Base-by-base conservation (phyloP, 2,113 vertebrate genomes). In the Candoia aspera region DNA sequence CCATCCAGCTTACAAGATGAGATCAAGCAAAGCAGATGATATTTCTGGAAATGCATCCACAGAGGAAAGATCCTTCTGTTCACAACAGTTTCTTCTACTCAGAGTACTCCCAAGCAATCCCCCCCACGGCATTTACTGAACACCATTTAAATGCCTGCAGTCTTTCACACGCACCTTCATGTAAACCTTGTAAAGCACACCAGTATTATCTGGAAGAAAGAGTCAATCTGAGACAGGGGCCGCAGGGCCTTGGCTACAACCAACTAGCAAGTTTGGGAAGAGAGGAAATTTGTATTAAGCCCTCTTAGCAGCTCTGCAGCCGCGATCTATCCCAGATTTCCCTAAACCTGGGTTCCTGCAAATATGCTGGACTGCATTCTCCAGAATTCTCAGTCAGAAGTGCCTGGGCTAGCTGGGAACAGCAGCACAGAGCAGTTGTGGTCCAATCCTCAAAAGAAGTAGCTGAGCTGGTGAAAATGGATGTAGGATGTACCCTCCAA, bases 161-260 rank as follows among this genome's bases (percentile, higher is more conserved):
- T 15, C 1, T 8, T 55, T 57, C 85, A 37, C 9, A 9, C 17
- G 19, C 29, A 54, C 8, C 13, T 85, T 26, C 42, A 37, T 1
- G 13, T 46, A 60, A 37, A 15, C 49, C 49, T 54, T 57, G 29
- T 33, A 53, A 29, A n/a, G 42, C 24, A 12, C 24, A 29, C 42
- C 24, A n/a, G 26, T n/a, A 46, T 88, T 29, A 8, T n/a, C 17
- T 17, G 29, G 42, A 46, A 46, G 42, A 46, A 46, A 46, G 79
- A 23, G 17, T 23, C 17, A 42, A 55, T 10, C 19, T 6, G n/a
- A 60, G 37, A 62, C 12, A 26, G 3, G 13, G 23, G 33, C 10
- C 3, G 12, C 1, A 23, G n/a, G 54, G 1, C 0, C 12, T 1
- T 9, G 9, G 1, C 10, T 62, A 29, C 60, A 62, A 12, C 1